Base-by-base conservation (phyloP, 2,797 vertebrate genomes). In the Takifugu ocellatus region DNA sequence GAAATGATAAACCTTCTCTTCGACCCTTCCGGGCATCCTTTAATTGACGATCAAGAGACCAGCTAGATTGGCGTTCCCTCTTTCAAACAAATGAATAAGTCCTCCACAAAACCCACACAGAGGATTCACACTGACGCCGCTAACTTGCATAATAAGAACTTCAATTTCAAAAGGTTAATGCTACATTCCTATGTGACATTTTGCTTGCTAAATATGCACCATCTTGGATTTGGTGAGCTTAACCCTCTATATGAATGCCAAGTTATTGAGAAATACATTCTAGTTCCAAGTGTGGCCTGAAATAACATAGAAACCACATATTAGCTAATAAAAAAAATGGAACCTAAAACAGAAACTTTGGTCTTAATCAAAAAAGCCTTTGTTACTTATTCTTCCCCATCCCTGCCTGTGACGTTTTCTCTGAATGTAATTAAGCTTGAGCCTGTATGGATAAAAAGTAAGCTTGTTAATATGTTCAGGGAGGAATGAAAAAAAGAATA, bases 381-480 rank as follows among this genome's bases (percentile, higher is more conserved):
- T 56, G 68, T 89, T 84, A 86, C 75, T 70, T 74, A 89, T 90
- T 88, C 83, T 60, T 67, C 70, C 80, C 71, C 63, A 64, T 67
- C 68, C 75, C 70, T 84, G 57, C 68, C 59, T 54, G 70, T 79
- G 78, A 83, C 51, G 72, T 79, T 53, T 39, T 83, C 52, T 59
- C 68, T 68, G 79, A 88, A 89, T 72, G 81, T 88, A 91, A 92
- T 92, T 91, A 92, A 87, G 79, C 81, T 47, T 86, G 84, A 89
- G 86, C 89, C 88, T 87, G 82, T 86, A 81, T 83, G 89, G 88
- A 91, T 90, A 84, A 87, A 86, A 84, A 74, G 76, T 87, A 80
- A 89, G 88, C 88, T 89, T 84, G 87, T 88, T 92, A 91, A 91
- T 91, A 91, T 61, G 76, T 85, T 89, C 74, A 56, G 70, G 52